Conservation (phyloP, 2,113 vertebrate species). For the Hyperoodon ampullatus region DNA sequence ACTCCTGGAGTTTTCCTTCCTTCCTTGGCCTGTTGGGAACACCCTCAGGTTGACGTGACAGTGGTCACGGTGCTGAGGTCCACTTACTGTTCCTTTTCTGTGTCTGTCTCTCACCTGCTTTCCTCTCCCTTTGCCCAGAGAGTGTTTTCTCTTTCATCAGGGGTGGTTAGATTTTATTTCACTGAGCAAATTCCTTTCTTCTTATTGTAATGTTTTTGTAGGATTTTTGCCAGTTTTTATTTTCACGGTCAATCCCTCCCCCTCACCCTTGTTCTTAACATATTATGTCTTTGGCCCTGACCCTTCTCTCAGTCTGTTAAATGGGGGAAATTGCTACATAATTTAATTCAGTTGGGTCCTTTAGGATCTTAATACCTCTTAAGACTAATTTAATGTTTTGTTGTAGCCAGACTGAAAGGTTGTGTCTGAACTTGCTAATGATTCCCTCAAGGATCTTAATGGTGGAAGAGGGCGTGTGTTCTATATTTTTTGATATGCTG, state of each 20-base stretch:
- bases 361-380: background rate
- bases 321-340: background rate
- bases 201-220: background rate
- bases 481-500: fast-evolving
- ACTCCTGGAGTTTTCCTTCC: too few species aligned
- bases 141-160: background rate
- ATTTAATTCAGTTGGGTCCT: background rate
- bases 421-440: background rate
- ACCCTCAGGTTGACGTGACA: background rate
- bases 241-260: background rate
- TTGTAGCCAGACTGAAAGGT: background rate
- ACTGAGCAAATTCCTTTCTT: background rate
- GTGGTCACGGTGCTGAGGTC: fast-evolving
- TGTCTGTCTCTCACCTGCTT: background rate
- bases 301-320: background rate
- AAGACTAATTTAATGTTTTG: background rate
- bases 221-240: too few species aligned
- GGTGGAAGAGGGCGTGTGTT: fast-evolving
- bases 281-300: background rate
- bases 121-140: background rate
- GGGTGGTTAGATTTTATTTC: background rate
- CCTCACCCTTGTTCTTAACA: background rate
- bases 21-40: background rate
- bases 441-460: background rate
- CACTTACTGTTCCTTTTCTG: background rate